phyloP scores from a whole-genome alignment of 1,140 invertebrate genomes.

The Lucilia sericata region DNA sequence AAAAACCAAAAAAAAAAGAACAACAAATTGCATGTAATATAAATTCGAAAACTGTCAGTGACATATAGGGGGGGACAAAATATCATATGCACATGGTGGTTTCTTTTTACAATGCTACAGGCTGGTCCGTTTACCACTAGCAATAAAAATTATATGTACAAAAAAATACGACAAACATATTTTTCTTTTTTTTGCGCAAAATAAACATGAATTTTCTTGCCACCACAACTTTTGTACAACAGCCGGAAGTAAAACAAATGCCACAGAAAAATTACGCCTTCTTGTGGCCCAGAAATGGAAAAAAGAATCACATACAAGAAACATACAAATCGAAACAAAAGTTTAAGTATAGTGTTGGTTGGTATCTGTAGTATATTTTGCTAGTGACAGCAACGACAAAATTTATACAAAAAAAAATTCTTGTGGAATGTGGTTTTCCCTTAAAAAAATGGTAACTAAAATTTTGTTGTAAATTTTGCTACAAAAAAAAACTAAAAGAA shows the following conservation, averaged over 20 bases:
- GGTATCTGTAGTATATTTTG: neutral
- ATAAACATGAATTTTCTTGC: slow-evolving; percentile 34
- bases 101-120: neutral
- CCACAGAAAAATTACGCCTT: slow-evolving; percentile 38
- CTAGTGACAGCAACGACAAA: neutral
- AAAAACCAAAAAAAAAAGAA: neutral
- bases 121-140: neutral
- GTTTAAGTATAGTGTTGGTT: neutral
- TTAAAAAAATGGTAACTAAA: neutral
- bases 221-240: slow-evolving; percentile 14
- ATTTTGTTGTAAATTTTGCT: neutral
- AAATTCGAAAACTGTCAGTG: slow-evolving; percentile 28
- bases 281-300: neutral
- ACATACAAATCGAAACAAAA: slow-evolving; percentile 6
- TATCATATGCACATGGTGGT: slow-evolving; percentile 28
- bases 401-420: neutral
- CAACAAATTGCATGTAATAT: neutral
- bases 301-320: neutral
- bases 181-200: neutral
- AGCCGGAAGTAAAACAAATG: slow-evolving; percentile 26
- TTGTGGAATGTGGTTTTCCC: neutral
- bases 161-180: slow-evolving; percentile 2
- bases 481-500: neutral
- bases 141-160: neutral
- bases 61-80: neutral